These are phyloP conservation scores for Catocala nupta DNA, from an alignment of 2,888 invertebrate genomes.

Conservation along the genomic window DNA sequence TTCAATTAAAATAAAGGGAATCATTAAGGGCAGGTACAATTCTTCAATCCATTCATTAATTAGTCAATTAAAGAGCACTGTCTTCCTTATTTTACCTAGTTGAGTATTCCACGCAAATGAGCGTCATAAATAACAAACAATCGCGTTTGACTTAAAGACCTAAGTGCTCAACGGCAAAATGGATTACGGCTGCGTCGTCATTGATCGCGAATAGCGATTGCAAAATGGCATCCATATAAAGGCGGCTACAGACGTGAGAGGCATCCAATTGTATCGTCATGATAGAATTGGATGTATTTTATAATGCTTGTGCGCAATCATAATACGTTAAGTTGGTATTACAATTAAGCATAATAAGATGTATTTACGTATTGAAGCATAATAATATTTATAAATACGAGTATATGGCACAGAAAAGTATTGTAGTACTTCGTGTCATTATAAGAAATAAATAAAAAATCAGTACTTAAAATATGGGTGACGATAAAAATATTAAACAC, in stretches of 20 bases:
- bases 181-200: conserved; percentile 20
- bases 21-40: conserved; percentile 61
- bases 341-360: no score
- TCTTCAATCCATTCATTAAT: conserved; percentile 69
- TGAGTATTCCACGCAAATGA: conserved; percentile 63
- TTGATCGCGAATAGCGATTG: conserved; percentile 23
- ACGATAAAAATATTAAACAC: no score
- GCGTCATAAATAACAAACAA: conserved; percentile 66
- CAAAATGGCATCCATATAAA: background rate
- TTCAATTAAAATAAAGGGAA: conserved; percentile 63
- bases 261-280: no score
- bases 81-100: conserved; percentile 68
- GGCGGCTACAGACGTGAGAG: background rate
- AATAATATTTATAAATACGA: no score
- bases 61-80: conserved; percentile 67
- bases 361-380: no score
- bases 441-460: no score
- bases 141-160: conserved; percentile 58
- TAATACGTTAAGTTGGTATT: no score
- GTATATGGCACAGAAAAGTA: no score
- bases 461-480: no score
- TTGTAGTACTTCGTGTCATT: no score
- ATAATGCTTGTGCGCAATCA: no score
- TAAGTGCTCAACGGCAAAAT: conserved; percentile 40
- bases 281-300: no score